A percentile compares a stretch with the other conserved stretches of the same genome.
phyloP scores from a whole-genome alignment of 2,797 vertebrate species.

The Eulemur albifrons region DNA sequence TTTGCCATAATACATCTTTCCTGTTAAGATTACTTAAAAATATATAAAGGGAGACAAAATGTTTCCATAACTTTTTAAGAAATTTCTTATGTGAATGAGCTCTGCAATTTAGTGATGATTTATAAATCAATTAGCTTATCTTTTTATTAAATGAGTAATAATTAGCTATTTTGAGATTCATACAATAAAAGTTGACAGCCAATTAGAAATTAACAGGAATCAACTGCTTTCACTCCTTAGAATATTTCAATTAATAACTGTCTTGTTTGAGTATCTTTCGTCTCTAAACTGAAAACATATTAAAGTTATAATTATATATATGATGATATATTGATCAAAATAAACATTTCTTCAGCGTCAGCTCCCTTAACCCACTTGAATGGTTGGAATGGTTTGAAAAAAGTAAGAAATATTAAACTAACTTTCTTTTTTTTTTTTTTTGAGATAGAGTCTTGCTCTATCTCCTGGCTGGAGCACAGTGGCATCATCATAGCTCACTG shows the following conservation, averaged over 20 bases:
- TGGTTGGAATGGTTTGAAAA: slow-evolving; percentile 14
- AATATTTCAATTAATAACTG: slow-evolving; percentile 21
- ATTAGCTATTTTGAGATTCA: slow-evolving; percentile 32
- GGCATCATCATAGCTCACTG: no score
- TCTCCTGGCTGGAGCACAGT: no score
- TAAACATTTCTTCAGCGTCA: neutral
- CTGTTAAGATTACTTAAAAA: neutral
- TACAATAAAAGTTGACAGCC: slow-evolving; percentile 35
- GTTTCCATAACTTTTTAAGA: neutral
- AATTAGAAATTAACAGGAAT: slow-evolving; percentile 50
- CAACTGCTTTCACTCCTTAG: slow-evolving; percentile 10
- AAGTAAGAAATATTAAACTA: neutral
- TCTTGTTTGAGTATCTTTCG: neutral
- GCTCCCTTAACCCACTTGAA: neutral
- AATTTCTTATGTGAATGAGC: neutral
- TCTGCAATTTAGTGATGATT: slow-evolving; percentile 28
- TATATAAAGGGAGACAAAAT: neutral
- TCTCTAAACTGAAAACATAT: slow-evolving; percentile 19
- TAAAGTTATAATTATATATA: slow-evolving; percentile 11
- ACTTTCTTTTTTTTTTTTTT: no score
- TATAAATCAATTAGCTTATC: neutral
- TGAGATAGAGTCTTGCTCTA: no score
- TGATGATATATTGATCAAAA: slow-evolving; percentile 5
- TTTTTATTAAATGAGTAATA: slow-evolving; percentile 47
- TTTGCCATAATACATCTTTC: slow-evolving; percentile 27